A percentile compares a stretch with the other conserved stretches of the same genome.
phyloP scores from a whole-genome alignment of 2,797 vertebrate genomes.

The Siniperca undulata region DNA sequence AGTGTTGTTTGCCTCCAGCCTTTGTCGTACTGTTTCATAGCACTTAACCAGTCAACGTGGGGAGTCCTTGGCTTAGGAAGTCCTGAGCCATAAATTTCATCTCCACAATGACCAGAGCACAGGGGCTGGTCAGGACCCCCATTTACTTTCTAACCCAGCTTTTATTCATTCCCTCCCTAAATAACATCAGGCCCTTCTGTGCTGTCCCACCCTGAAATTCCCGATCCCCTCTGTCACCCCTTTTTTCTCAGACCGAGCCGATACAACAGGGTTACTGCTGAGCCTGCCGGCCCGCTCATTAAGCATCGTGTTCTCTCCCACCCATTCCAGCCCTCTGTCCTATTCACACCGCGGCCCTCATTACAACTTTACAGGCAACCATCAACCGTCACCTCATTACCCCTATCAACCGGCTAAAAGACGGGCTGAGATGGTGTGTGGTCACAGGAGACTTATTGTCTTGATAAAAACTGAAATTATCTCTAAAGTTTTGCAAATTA shows the following conservation, averaged over 20 bases:
- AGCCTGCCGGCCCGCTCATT: constrained; percentile 79
- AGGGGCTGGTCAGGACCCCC: constrained; percentile 83
- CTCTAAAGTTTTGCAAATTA: constrained; percentile 18
- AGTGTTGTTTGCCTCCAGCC: constrained; percentile 74
- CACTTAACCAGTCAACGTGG: constrained; percentile 86
- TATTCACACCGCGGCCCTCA: constrained; percentile 71
- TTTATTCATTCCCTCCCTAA: constrained; percentile 81
- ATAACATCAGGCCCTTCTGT: constrained; percentile 78
- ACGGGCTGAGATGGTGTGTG: constrained; percentile 56
- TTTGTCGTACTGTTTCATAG: constrained; percentile 69
- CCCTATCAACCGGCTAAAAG: constrained; percentile 48
- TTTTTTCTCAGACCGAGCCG: constrained; percentile 60
- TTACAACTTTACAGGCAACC: constrained; percentile 82
- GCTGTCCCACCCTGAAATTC: constrained; percentile 79
- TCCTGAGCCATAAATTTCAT: constrained; percentile 87
- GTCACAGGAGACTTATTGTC: constrained; percentile 40
- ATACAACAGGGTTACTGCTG: constrained; percentile 77
- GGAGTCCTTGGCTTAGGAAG: constrained; percentile 88
- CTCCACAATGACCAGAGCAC: constrained; percentile 81
- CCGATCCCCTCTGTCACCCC: constrained; percentile 70
- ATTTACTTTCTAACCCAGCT: constrained; percentile 82
- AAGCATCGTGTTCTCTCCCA: constrained; percentile 80
- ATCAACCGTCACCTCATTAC: constrained; percentile 78
- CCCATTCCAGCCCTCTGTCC: constrained; percentile 72
- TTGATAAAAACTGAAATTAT: constrained; percentile 40